Percentiles rank a stretch among this genome's conserved stretches.
phyloP scores from a whole-genome alignment of 2,113 vertebrate species.

The Anser brachyrhynchus region DNA sequence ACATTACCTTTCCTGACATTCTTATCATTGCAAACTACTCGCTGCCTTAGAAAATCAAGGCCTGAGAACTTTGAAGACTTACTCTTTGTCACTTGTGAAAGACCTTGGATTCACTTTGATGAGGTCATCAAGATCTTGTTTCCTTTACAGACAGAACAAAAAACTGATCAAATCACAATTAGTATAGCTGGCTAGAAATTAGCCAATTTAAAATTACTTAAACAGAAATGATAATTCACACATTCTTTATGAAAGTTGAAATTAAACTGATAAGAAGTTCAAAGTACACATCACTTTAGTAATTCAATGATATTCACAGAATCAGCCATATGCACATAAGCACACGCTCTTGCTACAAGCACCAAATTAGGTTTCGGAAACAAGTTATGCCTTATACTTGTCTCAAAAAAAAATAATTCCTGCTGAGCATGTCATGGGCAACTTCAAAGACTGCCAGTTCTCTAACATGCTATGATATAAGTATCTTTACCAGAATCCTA shows the following conservation, averaged over 20 bases:
- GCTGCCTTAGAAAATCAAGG: neutral
- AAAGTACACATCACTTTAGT: neutral
- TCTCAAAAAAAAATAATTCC: neutral
- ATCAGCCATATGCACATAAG: neutral
- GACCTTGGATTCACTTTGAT: slow-evolving; percentile 21
- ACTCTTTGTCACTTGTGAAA: slow-evolving; percentile 3
- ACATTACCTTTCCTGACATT: neutral
- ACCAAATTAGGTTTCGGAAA: neutral
- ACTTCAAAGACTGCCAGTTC: neutral
- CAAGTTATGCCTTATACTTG: neutral
- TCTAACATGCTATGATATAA: neutral
- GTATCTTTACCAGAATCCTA: neutral
- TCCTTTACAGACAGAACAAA: slow-evolving; percentile 51
- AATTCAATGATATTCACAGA: neutral
- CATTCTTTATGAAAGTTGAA: neutral
- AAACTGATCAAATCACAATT: neutral
- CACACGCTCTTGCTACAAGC: neutral
- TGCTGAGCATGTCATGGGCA: neutral
- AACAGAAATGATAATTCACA: neutral
- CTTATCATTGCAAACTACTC: neutral
- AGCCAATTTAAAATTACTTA: neutral
- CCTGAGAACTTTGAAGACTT: slow-evolving; percentile 26
- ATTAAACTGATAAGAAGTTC: neutral
- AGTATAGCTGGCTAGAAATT: neutral
- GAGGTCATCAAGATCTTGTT: neutral